These are phyloP conservation scores for Atherinosoma microstoma DNA, from an alignment of 2,797 vertebrate genomes.

Conservation along the genomic window DNA sequence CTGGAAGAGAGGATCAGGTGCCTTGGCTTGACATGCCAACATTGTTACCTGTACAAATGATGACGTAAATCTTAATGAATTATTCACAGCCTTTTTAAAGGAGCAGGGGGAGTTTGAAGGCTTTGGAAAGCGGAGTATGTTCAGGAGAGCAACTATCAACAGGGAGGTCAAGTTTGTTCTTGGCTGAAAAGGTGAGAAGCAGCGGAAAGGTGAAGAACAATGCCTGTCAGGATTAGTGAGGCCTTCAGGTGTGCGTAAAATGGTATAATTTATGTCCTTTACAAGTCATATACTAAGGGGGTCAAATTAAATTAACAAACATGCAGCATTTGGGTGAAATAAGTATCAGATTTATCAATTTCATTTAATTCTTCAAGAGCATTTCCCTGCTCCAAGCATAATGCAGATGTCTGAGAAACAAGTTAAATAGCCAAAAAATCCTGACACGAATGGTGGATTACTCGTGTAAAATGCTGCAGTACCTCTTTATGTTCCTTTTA, in stretches of 20 bases:
- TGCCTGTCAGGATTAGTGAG: slow-evolving; percentile 31
- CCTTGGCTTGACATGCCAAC: slow-evolving; percentile 88
- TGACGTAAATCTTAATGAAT: slow-evolving; percentile 86
- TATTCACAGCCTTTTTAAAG: slow-evolving; percentile 85
- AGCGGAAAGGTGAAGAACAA: slow-evolving; percentile 36
- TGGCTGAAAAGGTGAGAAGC: slow-evolving; percentile 25
- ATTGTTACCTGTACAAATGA: slow-evolving; percentile 84
- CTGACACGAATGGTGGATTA: not conserved
- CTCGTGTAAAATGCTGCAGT: not conserved
- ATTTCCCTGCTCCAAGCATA: not conserved
- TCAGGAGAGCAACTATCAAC: slow-evolving; percentile 58
- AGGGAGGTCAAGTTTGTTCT: slow-evolving; percentile 53
- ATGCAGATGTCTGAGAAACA: not conserved
- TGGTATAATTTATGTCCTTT: not conserved
- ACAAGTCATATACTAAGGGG: not conserved
- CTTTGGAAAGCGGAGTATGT: slow-evolving; percentile 57
- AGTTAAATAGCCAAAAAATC: not conserved
- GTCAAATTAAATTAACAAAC: not conserved
- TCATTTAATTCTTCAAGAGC: not conserved
- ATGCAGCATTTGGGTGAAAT: not conserved
- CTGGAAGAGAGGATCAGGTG: slow-evolving; percentile 86
- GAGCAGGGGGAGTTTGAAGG: slow-evolving; percentile 51
- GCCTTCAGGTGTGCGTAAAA: not conserved
- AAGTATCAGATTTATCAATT: not conserved
- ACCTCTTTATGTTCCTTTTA: not conserved